phyloP scores from a whole-genome alignment of 1,140 invertebrate genomes.

The Aphelenchoides avenae region DNA sequence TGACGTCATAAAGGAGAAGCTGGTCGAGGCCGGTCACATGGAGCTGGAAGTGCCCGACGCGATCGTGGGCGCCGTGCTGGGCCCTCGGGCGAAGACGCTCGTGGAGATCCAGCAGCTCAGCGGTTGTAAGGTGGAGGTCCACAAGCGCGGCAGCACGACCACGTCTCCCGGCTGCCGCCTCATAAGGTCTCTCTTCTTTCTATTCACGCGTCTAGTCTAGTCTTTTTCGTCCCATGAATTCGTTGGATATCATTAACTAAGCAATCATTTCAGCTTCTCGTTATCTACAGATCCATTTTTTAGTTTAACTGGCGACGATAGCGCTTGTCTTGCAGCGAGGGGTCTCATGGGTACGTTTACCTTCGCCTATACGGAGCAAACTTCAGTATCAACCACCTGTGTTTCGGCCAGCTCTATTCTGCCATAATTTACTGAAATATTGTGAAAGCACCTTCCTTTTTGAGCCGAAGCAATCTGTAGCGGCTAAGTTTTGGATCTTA shows the following conservation, averaged over 20 bases:
- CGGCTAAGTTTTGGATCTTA: no score
- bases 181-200: slow-evolving; percentile 67
- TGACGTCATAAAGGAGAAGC: slow-evolving; percentile 40
- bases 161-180: slow-evolving; percentile 92
- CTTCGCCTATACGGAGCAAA: no score
- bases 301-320: slow-evolving; percentile 50
- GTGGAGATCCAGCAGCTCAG: slow-evolving; percentile 93
- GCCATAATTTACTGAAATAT: no score
- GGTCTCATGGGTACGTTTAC: no score
- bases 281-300: slow-evolving; percentile 24
- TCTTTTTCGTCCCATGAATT: not conserved
- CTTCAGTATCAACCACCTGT: no score
- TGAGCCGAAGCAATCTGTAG: no score
- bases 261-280: slow-evolving; percentile 4
- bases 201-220: slow-evolving; percentile 13
- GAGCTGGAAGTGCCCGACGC: slow-evolving; percentile 70
- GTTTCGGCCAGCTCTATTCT: no score
- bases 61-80: slow-evolving; percentile 92
- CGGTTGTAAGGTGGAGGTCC: slow-evolving; percentile 94
- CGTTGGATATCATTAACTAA: not conserved
- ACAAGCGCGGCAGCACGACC: slow-evolving; percentile 93
- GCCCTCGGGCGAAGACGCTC: slow-evolving; percentile 86
- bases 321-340: no score
- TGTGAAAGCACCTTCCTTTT: no score
- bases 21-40: slow-evolving; percentile 28